Percentiles rank a stretch among this genome's conserved stretches.
Evolutionary conservation across 1,140 invertebrate genomes (phyloP).

Genomic region (Ostrea denselamellosa): DNA sequence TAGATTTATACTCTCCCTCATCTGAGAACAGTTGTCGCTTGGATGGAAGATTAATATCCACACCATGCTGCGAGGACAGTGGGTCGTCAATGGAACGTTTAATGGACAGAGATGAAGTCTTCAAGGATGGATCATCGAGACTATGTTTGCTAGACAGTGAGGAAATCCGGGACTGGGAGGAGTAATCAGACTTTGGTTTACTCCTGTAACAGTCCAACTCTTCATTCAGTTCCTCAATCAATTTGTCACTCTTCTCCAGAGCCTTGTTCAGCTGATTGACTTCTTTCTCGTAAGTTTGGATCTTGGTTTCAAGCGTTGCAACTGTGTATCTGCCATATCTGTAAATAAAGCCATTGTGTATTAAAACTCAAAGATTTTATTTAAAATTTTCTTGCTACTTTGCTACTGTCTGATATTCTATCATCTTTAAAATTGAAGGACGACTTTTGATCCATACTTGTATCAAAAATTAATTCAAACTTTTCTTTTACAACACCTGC

Average conservation of each 20-base stretch:
- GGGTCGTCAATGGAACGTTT: constrained; percentile 20
- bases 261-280: constrained; percentile 74
- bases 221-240: constrained; percentile 75
- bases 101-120: constrained; percentile 7
- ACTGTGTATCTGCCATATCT: constrained; percentile 77
- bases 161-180: constrained; percentile 13
- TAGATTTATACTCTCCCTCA: constrained; percentile 37
- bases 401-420: no score
- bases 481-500: no score
- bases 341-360: constrained; percentile 42
- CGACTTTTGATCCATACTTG: no score
- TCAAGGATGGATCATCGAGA: neutral
- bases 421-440: no score
- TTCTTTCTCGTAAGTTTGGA: constrained; percentile 75
- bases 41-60: constrained; percentile 41
- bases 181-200: constrained; percentile 47
- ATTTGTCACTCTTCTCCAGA: constrained; percentile 75
- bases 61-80: constrained; percentile 32
- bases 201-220: constrained; percentile 58
- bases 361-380: no score
- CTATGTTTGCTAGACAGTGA: neutral
- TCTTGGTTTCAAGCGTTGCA: constrained; percentile 74
- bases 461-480: no score
- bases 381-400: no score
- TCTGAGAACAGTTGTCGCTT: constrained; percentile 53